These are phyloP conservation scores for Channa striata DNA, from an alignment of 2,797 vertebrate species.

Conservation along the genomic window DNA sequence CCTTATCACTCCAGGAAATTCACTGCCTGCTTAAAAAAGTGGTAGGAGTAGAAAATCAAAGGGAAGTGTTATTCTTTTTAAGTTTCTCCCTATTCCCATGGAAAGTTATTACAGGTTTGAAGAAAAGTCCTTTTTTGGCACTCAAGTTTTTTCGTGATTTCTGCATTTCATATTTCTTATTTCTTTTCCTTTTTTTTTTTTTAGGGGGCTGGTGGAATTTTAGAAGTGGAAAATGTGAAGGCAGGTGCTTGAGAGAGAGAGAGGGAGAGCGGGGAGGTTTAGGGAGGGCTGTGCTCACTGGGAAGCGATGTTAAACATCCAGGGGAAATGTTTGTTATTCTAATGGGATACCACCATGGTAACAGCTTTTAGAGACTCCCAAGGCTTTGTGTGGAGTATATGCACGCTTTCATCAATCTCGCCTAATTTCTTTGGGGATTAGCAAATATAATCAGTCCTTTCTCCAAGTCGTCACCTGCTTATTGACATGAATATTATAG, in stretches of 20 bases:
- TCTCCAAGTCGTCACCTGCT: slow-evolving; percentile 77
- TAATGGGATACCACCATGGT: slow-evolving; percentile 85
- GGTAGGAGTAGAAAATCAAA: slow-evolving; percentile 83
- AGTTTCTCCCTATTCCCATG: slow-evolving; percentile 82
- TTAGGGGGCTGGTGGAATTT: slow-evolving; percentile 77
- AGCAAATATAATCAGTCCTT: slow-evolving; percentile 80
- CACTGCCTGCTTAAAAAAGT: slow-evolving; percentile 85
- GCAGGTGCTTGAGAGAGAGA: slow-evolving; percentile 81
- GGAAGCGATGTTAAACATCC: slow-evolving; percentile 84
- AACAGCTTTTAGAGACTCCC: slow-evolving; percentile 83
- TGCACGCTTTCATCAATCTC: slow-evolving; percentile 78
- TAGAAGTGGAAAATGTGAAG: slow-evolving; percentile 83
- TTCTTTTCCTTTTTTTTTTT: slow-evolving; percentile 52
- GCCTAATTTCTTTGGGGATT: slow-evolving; percentile 81
- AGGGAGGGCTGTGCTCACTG: slow-evolving; percentile 76
- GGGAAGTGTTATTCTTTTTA: slow-evolving; percentile 84
- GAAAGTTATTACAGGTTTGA: slow-evolving; percentile 84
- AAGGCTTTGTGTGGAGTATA: slow-evolving; percentile 81
- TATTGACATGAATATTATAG: slow-evolving; percentile 73
- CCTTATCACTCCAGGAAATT: slow-evolving; percentile 88
- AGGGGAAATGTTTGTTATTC: slow-evolving; percentile 87
- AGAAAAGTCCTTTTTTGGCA: slow-evolving; percentile 80
- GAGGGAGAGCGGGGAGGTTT: slow-evolving; percentile 48
- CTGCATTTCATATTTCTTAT: slow-evolving; percentile 80
- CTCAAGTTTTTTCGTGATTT: slow-evolving; percentile 75